A percentile compares a stretch with the other conserved stretches of the same genome.
These are phyloP conservation scores for Drosophila insularis DNA, from an alignment of 1,140 invertebrate genomes.

Conservation along the genomic window DNA sequence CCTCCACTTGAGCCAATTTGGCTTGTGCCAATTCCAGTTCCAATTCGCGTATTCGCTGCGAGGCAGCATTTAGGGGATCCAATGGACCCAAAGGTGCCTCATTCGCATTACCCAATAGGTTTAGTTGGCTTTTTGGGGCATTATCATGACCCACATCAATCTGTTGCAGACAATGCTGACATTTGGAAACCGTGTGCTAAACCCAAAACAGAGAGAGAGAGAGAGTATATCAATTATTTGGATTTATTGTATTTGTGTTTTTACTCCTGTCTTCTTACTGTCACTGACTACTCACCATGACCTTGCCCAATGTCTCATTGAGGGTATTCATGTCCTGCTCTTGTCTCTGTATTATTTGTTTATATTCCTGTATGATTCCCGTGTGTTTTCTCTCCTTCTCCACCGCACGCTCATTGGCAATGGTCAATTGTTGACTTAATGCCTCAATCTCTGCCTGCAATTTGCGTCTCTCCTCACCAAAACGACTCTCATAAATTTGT, in stretches of 20 bases:
- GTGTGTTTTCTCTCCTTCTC: conserved; percentile 88
- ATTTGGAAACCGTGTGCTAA: conserved; percentile 84
- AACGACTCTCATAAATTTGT: conserved; percentile 83
- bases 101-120: conserved; percentile 47
- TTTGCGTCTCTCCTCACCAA: conserved; percentile 91
- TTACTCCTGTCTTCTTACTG: background rate
- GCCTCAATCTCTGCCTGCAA: conserved; percentile 90
- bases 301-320: conserved; percentile 84
- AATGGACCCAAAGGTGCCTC: conserved; percentile 73
- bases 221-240: background rate
- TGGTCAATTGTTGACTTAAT: conserved; percentile 91
- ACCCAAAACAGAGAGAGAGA: background rate
- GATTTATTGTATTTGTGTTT: background rate
- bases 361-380: conserved; percentile 95
- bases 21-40: conserved; percentile 98
- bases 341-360: conserved; percentile 94
- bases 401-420: conserved; percentile 89
- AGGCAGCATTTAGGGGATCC: conserved; percentile 73
- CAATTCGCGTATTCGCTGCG: conserved; percentile 92
- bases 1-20: conserved; percentile 97
- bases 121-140: conserved; percentile 47
- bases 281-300: conserved; percentile 83
- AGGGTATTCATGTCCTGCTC: conserved; percentile 91
- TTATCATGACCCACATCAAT: conserved; percentile 67
- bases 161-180: conserved; percentile 83